These are phyloP conservation scores for Yasuhikotakia modesta DNA, from an alignment of 2,797 vertebrate species.

Conservation along the genomic window DNA sequence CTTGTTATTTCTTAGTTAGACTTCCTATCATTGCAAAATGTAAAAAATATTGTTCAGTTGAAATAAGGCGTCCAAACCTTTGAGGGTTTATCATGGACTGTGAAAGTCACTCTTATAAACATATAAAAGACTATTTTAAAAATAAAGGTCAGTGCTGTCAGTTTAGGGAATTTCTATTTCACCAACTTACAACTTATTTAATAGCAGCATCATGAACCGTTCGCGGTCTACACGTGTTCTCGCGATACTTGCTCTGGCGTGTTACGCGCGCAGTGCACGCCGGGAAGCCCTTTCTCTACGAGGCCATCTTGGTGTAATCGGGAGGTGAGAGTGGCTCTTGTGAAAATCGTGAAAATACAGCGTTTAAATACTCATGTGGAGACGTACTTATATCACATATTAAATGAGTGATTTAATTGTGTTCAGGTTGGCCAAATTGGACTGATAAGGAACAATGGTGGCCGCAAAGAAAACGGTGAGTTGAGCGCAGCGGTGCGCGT, in stretches of 20 bases:
- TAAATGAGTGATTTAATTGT: constrained; percentile 10
- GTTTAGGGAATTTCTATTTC: too few relatives aligned
- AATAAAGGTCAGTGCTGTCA: too few relatives aligned
- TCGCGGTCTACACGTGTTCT: constrained; percentile 14
- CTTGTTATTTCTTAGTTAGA: too few relatives aligned
- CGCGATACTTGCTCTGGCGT: constrained; percentile 55
- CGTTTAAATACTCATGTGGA: fast-evolving
- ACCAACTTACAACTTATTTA: too few relatives aligned
- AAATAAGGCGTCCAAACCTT: too few relatives aligned
- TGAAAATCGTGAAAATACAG: constrained; percentile 34
- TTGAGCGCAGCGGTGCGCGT: constrained; percentile 60
- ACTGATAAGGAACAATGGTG: constrained; percentile 88
- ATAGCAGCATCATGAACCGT: too few relatives aligned
- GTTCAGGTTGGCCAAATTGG: constrained; percentile 77
- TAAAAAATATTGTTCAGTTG: too few relatives aligned
- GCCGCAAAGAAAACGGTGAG: constrained; percentile 99
- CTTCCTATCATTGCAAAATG: too few relatives aligned
- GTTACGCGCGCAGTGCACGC: constrained; percentile 67
- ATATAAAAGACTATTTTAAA: too few relatives aligned
- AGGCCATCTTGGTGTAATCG: constrained; percentile 86
- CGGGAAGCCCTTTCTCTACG: constrained; percentile 85
- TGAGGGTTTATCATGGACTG: too few relatives aligned
- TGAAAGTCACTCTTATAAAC: too few relatives aligned
- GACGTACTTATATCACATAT: too few relatives aligned
- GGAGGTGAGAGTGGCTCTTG: constrained; percentile 76